phyloP scores from a whole-genome alignment of 92 coral and sea anemone genomes.

The Zoanthus sansibaricus region DNA sequence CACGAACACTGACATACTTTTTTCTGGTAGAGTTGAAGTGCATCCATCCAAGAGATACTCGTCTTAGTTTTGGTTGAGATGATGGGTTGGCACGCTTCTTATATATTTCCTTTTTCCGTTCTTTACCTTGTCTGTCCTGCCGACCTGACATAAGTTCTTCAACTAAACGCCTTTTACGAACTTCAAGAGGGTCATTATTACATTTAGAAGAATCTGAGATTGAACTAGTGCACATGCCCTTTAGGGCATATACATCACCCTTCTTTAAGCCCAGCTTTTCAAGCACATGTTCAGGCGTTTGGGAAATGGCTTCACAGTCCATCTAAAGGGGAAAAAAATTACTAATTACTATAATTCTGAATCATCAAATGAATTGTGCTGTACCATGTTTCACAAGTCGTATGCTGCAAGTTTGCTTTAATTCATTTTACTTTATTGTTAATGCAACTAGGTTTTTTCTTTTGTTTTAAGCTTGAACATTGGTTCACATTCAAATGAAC shows the following conservation, averaged over 20 bases:
- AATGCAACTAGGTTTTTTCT: slow-evolving; percentile 3
- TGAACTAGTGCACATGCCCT: slow-evolving; percentile 25
- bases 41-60: slow-evolving; percentile 45
- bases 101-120: slow-evolving; percentile 23
- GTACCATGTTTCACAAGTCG: slow-evolving; percentile 6
- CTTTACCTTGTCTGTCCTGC: slow-evolving; percentile 28
- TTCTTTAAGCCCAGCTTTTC: slow-evolving; percentile 5
- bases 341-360: slow-evolving; percentile 1
- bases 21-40: slow-evolving; percentile 39
- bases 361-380: slow-evolving; percentile 1
- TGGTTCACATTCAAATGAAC: slow-evolving; percentile 1
- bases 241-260: slow-evolving; percentile 6
- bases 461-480: slow-evolving; percentile 2
- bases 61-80: slow-evolving; percentile 26
- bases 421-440: slow-evolving; percentile 1
- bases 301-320: slow-evolving; percentile 7
- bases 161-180: slow-evolving; percentile 26
- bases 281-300: slow-evolving; percentile 6
- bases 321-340: slow-evolving; percentile 2
- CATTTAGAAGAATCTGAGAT: slow-evolving; percentile 26
- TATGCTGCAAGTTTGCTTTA: slow-evolving; percentile 4
- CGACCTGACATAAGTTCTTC: slow-evolving; percentile 25
- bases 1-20: slow-evolving; percentile 41
- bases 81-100: slow-evolving; percentile 27
- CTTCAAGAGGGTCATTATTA: slow-evolving; percentile 26